A percentile compares a stretch with the other conserved stretches of the same genome.
phyloP scores from a whole-genome alignment of 2,888 invertebrate species.

The Lutraria lutraria region DNA sequence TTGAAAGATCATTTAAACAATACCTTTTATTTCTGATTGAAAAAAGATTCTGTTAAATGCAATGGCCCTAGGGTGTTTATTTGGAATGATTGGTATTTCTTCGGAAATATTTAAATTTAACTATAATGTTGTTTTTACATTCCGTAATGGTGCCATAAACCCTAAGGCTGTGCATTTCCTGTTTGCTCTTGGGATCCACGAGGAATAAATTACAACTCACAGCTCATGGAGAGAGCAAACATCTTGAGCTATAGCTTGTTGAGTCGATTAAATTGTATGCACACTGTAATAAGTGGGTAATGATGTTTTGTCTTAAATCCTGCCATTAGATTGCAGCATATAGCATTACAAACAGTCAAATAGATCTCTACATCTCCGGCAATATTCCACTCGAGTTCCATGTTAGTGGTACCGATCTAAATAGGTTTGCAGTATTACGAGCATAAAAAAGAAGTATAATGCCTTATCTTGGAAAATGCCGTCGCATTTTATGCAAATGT shows the following conservation, averaged over 20 bases:
- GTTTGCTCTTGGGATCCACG: not conserved
- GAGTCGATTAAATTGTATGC: conserved; percentile 6
- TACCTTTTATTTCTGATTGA: no score
- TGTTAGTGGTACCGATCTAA: not conserved
- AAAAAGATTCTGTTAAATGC: no score
- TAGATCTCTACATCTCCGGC: not conserved
- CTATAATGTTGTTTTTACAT: not conserved
- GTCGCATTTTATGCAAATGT: conserved; percentile 34
- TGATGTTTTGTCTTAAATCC: not conserved
- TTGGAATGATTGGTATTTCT: not conserved
- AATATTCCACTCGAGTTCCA: conserved; percentile 22
- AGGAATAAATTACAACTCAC: conserved; percentile 18
- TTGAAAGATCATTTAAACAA: no score
- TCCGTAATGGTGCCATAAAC: conserved; percentile 14
- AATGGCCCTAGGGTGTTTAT: no score
- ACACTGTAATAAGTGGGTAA: conserved; percentile 15
- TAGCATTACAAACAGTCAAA: conserved; percentile 1
- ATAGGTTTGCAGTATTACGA: not conserved
- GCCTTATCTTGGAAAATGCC: conserved; percentile 24
- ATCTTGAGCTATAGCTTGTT: not conserved
- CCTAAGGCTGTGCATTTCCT: not conserved
- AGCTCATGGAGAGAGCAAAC: not conserved
- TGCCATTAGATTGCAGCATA: not conserved
- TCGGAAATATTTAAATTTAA: conserved; percentile 7
- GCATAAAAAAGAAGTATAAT: conserved; percentile 25